phyloP scores from a whole-genome alignment of 2,113 vertebrate genomes.

The Sapajus apella region DNA sequence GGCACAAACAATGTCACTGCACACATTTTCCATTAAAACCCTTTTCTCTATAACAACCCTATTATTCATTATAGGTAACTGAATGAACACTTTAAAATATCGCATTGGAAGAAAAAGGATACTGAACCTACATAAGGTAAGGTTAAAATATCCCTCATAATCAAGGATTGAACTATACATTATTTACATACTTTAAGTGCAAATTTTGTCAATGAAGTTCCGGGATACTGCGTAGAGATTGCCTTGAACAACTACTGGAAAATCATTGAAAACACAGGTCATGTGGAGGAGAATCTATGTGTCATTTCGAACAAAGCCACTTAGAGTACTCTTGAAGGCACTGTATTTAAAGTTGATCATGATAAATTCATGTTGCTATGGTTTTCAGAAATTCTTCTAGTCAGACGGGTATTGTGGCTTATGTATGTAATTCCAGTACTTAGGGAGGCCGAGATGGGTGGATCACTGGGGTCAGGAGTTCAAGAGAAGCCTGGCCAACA shows the following conservation, averaged over 20 bases:
- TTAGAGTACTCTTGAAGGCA: background rate
- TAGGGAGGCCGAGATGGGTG: no score
- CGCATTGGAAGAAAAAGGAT: background rate
- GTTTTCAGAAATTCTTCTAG: background rate
- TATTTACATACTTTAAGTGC: no score
- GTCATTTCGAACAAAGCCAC: background rate
- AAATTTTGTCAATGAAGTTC: background rate
- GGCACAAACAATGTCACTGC: accelerated
- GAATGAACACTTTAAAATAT: background rate
- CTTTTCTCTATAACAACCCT: background rate
- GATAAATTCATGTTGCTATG: background rate
- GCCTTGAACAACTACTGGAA: background rate
- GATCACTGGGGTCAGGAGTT: no score
- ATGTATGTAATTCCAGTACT: no score
- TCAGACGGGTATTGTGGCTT: no score
- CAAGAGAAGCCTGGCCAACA: no score
- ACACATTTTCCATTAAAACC: background rate
- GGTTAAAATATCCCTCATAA: background rate
- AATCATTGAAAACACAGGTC: no score
- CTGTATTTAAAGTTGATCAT: background rate
- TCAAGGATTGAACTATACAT: background rate
- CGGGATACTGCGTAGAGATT: background rate
- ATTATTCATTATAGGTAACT: background rate
- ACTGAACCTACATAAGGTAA: background rate
- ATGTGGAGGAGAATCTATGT: background rate